Evolutionary conservation across 1,140 invertebrate species (phyloP).

Genomic region (Papilio aristodemus): DNA sequence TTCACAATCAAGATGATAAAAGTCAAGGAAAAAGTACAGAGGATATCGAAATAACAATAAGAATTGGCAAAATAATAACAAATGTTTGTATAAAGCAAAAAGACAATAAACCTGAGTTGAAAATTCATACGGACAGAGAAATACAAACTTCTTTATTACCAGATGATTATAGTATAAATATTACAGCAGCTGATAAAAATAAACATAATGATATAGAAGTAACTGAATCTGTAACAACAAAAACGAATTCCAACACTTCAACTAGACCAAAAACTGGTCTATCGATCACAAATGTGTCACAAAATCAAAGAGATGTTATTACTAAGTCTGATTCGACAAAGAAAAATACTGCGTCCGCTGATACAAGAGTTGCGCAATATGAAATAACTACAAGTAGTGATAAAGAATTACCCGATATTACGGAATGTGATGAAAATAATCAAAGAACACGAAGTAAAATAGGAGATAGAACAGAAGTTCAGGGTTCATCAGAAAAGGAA

Average conservation of each 20-base stretch:
- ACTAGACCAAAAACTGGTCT: not conserved
- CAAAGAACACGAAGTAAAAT: conserved; percentile 33
- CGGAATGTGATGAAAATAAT: conserved; percentile 47
- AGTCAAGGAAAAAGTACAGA: conserved; percentile 41
- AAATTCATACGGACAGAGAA: conserved; percentile 58
- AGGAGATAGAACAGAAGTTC: conserved; percentile 23
- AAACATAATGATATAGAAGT: conserved; percentile 26
- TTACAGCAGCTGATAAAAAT: conserved; percentile 28
- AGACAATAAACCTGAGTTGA: conserved; percentile 59
- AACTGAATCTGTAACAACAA: not conserved
- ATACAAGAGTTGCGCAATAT: conserved; percentile 57
- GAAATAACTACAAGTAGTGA: conserved; percentile 69
- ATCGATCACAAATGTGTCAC: conserved; percentile 13
- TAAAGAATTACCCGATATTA: conserved; percentile 60
- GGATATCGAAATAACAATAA: conserved; percentile 70
- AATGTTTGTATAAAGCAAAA: conserved; percentile 69
- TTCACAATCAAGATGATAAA: conserved; percentile 33
- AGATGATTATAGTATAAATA: conserved; percentile 28
- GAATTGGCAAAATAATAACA: conserved; percentile 62
- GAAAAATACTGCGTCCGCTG: conserved; percentile 67
- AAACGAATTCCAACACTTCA: not conserved
- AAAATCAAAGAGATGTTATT: not conserved
- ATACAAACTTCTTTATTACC: conserved; percentile 54
- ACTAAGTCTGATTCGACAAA: conserved; percentile 54
- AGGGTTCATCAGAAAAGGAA: conserved; percentile 17